Evolutionary conservation across 2,113 vertebrate genomes (phyloP), one percentile per base, ranked within the genome.

Genomic region (Myocastor coypus): DNA sequence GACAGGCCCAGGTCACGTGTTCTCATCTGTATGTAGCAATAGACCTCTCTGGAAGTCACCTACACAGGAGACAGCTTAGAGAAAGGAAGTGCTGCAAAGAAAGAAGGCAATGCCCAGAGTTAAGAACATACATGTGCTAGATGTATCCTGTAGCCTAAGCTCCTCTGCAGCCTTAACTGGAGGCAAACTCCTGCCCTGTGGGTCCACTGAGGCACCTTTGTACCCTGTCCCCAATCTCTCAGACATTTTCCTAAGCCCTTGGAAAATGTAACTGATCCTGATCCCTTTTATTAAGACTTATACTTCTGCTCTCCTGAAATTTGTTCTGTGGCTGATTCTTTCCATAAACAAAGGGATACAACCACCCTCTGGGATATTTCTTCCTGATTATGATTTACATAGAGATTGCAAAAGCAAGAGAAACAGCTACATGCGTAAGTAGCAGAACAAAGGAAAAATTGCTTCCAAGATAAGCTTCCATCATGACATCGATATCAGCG

Each of bases 371-470:
- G 68, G 78, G 37, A 91, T 68, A 50, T 55, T 87, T 89, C 7
- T 0, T 95, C 96, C 75, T 91, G 84, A 16, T 0, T 0, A 95
- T 85, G 93, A 30, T 90, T 82, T 92, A 71, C 75, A 61, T n/a
- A 91, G 95, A 96, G 69, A 95, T 96, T 88, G 89, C 89, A 7
- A 17, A 78, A 91, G 95, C 94, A 95, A 91, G 81, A 83, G 81
- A 83, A 84, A 40, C 97, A 96, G 81, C 57, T 82, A 80, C 88
- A 50, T 61, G 2, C 9, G 28, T 91, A 95, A 94, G 95, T 28
- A 90, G 96, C 52, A 94, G 96, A 96, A 95, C 91, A 98, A 94
- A 97, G 96, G 92, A 68, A 94, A 96, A 93, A 83, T 88, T 91
- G 93, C 69, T 96, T 82, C 46, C 73, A 13, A 34, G 93, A 89